Conservation (phyloP, 2,113 vertebrate species). For the Coturnix japonica region DNA sequence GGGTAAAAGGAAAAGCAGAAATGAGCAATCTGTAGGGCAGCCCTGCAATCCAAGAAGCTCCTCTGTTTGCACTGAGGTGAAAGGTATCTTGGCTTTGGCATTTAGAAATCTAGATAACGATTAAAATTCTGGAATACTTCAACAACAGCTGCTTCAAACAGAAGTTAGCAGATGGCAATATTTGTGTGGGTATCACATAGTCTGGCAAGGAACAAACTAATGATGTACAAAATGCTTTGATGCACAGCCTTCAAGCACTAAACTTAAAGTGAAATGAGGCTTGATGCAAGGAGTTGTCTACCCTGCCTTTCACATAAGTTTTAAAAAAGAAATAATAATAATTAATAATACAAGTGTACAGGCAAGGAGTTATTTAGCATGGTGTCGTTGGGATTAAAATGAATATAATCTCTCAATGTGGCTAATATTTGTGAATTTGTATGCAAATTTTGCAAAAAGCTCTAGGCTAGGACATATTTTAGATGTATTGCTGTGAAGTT, state of each 20-base stretch:
- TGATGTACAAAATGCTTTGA: constrained; percentile 52
- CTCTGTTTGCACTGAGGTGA: not conserved
- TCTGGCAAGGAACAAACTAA: constrained; percentile 58
- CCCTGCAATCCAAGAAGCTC: not conserved
- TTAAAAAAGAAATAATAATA: not conserved
- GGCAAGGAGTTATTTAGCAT: not conserved
- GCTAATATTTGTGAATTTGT: constrained; percentile 9
- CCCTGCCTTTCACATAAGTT: not conserved
- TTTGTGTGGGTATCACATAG: constrained; percentile 53
- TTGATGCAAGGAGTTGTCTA: not conserved
- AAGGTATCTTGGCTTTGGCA: not conserved
- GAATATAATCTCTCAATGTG: not conserved
- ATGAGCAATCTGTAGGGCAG: not conserved
- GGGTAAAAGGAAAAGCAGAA: not conserved
- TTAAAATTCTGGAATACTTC: constrained; percentile 51
- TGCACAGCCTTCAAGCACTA: constrained; percentile 33
- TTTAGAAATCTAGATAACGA: constrained; percentile 32
- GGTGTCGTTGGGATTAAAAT: not conserved
- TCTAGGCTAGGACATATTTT: constrained; percentile 10
- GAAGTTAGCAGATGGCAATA: constrained; percentile 66
- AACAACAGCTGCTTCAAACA: constrained; percentile 57
- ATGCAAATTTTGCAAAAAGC: not conserved
- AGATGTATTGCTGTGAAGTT: constrained; percentile 18
- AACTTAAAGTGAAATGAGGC: not conserved
- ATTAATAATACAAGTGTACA: not conserved